Conservation (phyloP, 2,888 invertebrate genomes). For the Lasiommata megera region DNA sequence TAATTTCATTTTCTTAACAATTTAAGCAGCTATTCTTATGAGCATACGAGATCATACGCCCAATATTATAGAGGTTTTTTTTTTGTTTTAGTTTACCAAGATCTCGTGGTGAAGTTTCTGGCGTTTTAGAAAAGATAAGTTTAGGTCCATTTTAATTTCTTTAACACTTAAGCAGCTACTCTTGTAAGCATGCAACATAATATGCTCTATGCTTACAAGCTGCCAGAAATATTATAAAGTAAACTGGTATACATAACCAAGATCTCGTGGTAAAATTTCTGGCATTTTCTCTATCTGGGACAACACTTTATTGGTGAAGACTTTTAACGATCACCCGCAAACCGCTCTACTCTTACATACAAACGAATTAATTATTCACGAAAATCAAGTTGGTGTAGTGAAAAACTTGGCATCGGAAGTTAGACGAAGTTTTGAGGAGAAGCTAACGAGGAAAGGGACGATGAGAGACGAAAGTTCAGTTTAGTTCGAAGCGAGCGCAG, state of each 20-base stretch:
- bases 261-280: neutral
- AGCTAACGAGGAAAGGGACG: slow-evolving; percentile 75
- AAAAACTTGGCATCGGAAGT: slow-evolving; percentile 68
- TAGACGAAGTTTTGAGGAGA: slow-evolving; percentile 73
- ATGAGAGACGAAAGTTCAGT: slow-evolving; percentile 72
- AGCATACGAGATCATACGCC: too few relatives aligned
- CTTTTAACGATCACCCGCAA: slow-evolving; percentile 56
- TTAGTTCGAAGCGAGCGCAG: slow-evolving; percentile 51
- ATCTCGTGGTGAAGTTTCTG: too few relatives aligned
- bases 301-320: neutral
- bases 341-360: slow-evolving; percentile 68
- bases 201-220: too few relatives aligned
- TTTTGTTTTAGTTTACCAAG: too few relatives aligned
- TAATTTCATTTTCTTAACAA: too few relatives aligned
- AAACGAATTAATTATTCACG: slow-evolving; percentile 80
- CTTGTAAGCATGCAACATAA: too few relatives aligned
- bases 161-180: too few relatives aligned
- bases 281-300: neutral
- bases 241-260: neutral
- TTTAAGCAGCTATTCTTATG: too few relatives aligned
- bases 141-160: too few relatives aligned
- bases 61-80: too few relatives aligned
- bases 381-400: slow-evolving; percentile 61
- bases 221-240: too few relatives aligned
- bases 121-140: too few relatives aligned